Evolutionary conservation across 2,113 vertebrate species (phyloP).

Genomic region (Rattus norvegicus): GRCr8 NC_086022.1:130140501-130141000

Average conservation of each 20-base stretch:
- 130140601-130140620: background rate
- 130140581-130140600: background rate
- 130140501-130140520: background rate
- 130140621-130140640: background rate
- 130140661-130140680: conserved; percentile 7
- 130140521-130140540: conserved; percentile 31
- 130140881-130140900: conserved; percentile 52
- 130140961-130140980: background rate
- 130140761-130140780: conserved; percentile 32
- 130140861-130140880: conserved; percentile 48
- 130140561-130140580: background rate
- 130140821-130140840: conserved; percentile 54
- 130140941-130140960: conserved; percentile 16
- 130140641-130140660: background rate
- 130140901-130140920: conserved; percentile 48
- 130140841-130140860: conserved; percentile 35
- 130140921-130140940: background rate
- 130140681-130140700: conserved; percentile 36
- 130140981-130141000: background rate
- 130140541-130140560: background rate
- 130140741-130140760: background rate
- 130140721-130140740: conserved; percentile 29
- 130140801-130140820: conserved; percentile 49
- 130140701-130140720: conserved; percentile 44
- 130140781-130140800: conserved; percentile 29